These are phyloP conservation scores for Orientallactaga sibirica DNA, from an alignment of 2,797 vertebrate species.

Conservation along the genomic window DNA sequence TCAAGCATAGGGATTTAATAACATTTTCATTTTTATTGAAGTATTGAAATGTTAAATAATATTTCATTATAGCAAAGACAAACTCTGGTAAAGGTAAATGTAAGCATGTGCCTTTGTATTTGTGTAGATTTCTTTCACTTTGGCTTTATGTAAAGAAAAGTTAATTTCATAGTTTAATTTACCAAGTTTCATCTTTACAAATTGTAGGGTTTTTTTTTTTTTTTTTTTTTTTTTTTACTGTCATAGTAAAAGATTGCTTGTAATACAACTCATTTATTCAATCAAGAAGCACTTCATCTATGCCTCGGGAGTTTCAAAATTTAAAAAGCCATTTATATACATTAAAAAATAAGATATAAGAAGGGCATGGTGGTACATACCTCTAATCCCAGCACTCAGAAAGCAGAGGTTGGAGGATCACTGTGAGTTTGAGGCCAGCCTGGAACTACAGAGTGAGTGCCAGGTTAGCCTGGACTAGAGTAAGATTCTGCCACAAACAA, in stretches of 20 bases:
- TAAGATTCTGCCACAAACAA: no score
- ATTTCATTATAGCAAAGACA: background rate
- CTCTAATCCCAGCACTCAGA: no score
- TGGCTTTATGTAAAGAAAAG: background rate
- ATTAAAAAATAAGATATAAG: background rate
- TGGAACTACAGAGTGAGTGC: no score
- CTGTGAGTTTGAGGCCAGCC: no score
- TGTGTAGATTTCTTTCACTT: background rate
- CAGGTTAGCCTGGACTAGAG: no score
- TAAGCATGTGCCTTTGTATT: background rate
- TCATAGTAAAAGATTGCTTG: background rate
- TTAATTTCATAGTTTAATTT: background rate
- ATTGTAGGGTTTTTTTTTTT: constrained; percentile 24
- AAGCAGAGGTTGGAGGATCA: no score
- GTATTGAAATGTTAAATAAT: constrained; percentile 7
- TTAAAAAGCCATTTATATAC: background rate
- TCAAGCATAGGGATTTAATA: background rate
- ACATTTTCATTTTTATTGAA: background rate
- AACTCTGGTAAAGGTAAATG: background rate
- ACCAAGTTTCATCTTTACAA: background rate
- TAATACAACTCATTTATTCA: background rate
- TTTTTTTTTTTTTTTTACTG: background rate
- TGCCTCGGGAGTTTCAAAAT: background rate
- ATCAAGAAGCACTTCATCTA: background rate
- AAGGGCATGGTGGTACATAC: no score